Evolutionary conservation across 2,888 invertebrate genomes (phyloP).

Genomic region (Lycia hirtaria): DNA sequence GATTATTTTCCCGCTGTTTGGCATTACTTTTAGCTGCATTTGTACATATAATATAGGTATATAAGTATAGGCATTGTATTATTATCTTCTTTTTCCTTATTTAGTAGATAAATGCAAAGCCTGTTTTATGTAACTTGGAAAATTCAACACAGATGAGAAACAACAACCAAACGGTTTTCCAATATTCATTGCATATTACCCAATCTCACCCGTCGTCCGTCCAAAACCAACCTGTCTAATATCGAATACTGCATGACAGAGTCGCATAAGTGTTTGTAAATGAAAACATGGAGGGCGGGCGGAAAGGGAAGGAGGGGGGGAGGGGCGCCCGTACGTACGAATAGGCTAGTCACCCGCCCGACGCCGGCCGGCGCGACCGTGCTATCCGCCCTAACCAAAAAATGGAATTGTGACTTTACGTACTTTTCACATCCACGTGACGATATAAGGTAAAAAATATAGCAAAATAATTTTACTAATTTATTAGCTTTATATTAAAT

Average conservation of each 20-base stretch:
- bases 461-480: background rate
- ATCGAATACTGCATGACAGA: conserved; percentile 54
- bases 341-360: conserved; percentile 69
- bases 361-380: conserved; percentile 69
- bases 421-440: conserved; percentile 44
- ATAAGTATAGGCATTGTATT: too few relatives aligned
- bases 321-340: too few relatives aligned
- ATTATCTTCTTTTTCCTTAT: too few relatives aligned
- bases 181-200: conserved; percentile 5
- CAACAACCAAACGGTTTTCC: background rate
- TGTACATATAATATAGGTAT: too few relatives aligned
- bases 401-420: conserved; percentile 52
- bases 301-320: conserved; percentile 53
- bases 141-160: too few relatives aligned
- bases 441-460: conserved; percentile 47
- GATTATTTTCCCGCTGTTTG: too few relatives aligned
- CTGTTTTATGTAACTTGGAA: too few relatives aligned
- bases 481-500: background rate
- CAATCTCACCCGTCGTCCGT: conserved; percentile 4
- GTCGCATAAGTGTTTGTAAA: conserved; percentile 60
- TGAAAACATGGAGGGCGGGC: conserved; percentile 44
- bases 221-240: conserved; percentile 29
- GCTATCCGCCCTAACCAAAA: conserved; percentile 43
- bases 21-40: too few relatives aligned
- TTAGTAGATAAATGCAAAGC: too few relatives aligned